These are phyloP conservation scores for Rosalia funebris DNA, from an alignment of 2,888 invertebrate species.

Conservation along the genomic window DNA sequence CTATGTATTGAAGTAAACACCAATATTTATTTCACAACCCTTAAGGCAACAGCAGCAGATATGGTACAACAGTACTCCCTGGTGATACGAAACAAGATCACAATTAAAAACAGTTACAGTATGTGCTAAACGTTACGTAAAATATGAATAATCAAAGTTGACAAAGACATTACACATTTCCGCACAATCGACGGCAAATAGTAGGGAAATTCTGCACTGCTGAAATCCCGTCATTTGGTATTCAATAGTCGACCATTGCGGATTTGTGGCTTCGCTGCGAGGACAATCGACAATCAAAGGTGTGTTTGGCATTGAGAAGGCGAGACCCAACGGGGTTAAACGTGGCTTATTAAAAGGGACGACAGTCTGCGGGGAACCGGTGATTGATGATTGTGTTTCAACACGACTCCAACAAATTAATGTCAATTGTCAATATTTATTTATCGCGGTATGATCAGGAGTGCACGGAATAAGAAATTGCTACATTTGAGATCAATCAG, in stretches of 20 bases:
- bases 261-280: slow-evolving; percentile 2
- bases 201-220: no score
- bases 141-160: no score
- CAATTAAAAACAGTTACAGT: no score
- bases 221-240: slow-evolving; percentile 1
- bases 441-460: slow-evolving; percentile 10
- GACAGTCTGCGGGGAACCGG: background rate
- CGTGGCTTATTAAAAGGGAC: slow-evolving; percentile 5
- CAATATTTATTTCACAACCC: no score
- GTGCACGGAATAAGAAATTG: slow-evolving; percentile 13
- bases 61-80: no score
- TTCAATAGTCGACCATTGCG: slow-evolving; percentile 4
- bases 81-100: no score
- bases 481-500: no score
- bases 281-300: slow-evolving; percentile 27
- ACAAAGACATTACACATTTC: no score
- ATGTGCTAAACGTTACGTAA: no score
- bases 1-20: no score
- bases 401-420: slow-evolving; percentile 9
- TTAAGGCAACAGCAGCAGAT: no score
- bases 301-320: slow-evolving; percentile 17
- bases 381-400: slow-evolving; percentile 12
- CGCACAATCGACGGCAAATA: no score
- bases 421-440: slow-evolving; percentile 20
- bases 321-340: slow-evolving; percentile 23